phyloP scores from a whole-genome alignment of 2,797 vertebrate genomes.

The Hippopotamyrus pictus region DNA sequence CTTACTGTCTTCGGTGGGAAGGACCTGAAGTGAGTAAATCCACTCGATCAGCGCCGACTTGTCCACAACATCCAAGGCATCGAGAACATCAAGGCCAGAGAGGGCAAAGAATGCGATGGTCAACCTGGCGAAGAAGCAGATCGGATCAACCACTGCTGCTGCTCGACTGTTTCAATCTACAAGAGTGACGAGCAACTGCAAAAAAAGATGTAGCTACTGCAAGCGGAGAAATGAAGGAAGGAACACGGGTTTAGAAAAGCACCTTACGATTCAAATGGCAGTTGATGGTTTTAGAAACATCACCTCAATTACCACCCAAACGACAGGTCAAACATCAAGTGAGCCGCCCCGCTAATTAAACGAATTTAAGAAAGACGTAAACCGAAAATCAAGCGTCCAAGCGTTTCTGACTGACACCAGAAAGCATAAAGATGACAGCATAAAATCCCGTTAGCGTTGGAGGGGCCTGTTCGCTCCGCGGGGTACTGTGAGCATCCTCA shows the following conservation, averaged over 20 bases:
- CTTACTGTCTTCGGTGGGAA: conserved; percentile 95
- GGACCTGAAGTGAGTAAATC: conserved; percentile 95
- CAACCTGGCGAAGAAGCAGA: conserved; percentile 65
- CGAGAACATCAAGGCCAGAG: conserved; percentile 92
- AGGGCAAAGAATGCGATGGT: conserved; percentile 93
- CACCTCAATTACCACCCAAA: neutral
- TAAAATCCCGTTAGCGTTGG: neutral
- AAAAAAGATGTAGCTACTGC: neutral
- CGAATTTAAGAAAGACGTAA: neutral
- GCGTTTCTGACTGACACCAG: neutral
- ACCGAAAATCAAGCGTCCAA: neutral
- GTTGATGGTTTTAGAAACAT: neutral
- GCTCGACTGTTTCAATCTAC: neutral
- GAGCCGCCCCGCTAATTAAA: neutral
- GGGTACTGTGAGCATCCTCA: neutral
- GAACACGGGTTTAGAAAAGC: neutral
- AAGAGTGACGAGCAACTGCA: neutral
- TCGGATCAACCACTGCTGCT: neutral
- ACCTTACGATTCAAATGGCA: neutral
- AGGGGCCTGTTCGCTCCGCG: neutral
- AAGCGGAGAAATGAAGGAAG: neutral
- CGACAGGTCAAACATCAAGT: neutral
- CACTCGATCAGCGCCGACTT: conserved; percentile 85
- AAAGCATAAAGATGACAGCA: neutral
- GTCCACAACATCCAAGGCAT: conserved; percentile 86